Percentiles rank a stretch among this genome's conserved stretches.
phyloP scores from a whole-genome alignment of 2,888 invertebrate genomes.

The Hyalella azteca region DNA sequence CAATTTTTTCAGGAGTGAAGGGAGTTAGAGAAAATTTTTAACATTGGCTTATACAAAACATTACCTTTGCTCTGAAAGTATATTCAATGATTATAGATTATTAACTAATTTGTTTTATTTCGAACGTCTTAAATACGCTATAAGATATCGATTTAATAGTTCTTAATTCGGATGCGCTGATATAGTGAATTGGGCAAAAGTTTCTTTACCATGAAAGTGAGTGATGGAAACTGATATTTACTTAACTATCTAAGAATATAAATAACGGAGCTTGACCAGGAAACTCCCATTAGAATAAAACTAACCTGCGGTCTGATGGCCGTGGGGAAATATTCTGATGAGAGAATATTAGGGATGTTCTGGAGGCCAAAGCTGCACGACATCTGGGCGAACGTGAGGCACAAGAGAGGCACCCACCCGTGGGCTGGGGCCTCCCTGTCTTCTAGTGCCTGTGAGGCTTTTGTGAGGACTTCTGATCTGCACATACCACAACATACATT shows the following conservation, averaged over 20 bases:
- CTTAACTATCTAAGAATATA: neutral
- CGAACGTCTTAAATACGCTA: neutral
- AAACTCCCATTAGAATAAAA: neutral
- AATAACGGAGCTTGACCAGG: neutral
- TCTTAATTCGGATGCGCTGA: neutral
- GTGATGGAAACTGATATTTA: neutral
- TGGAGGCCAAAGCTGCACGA: neutral
- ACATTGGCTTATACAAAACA: neutral
- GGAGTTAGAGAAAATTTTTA: neutral
- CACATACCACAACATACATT: too few species aligned
- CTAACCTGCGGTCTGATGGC: constrained; percentile 18
- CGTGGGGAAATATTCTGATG: constrained; percentile 31
- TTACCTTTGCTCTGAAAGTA: neutral
- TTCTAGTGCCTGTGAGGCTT: too few species aligned
- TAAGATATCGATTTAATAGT: neutral
- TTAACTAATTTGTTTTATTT: neutral
- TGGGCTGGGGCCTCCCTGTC: too few species aligned
- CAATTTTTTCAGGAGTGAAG: neutral
- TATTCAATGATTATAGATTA: neutral
- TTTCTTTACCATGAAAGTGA: neutral
- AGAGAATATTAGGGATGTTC: constrained; percentile 13
- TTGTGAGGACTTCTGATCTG: too few species aligned
- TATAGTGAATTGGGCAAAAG: neutral
- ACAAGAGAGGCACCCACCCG: constrained; percentile 8
- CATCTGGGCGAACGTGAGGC: neutral